Evolutionary conservation across 2,113 vertebrate genomes (phyloP).

Genomic region (Cygnus atratus): DNA sequence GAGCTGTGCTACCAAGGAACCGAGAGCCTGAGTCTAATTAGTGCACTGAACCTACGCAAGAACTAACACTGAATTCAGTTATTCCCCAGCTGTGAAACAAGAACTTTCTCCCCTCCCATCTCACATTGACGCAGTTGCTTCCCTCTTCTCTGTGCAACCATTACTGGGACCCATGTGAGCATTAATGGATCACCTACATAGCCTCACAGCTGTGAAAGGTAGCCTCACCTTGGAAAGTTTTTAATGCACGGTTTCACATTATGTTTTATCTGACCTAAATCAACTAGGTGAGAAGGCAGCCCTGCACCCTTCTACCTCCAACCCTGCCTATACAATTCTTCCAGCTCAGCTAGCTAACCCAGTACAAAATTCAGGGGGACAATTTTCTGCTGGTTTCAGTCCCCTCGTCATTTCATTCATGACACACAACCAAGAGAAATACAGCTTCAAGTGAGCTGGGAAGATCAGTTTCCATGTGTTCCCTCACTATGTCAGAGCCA

Average conservation of each 20-base stretch:
- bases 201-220: background rate
- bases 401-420: background rate
- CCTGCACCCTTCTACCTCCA: background rate
- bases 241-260: background rate
- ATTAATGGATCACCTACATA: background rate
- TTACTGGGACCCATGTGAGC: background rate
- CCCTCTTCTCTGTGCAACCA: background rate
- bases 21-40: fast-evolving
- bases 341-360: background rate
- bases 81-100: background rate
- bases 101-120: background rate
- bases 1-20: background rate
- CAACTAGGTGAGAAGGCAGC: background rate
- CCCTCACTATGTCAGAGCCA: background rate
- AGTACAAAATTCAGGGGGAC: background rate
- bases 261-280: background rate
- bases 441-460: background rate
- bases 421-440: background rate
- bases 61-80: background rate
- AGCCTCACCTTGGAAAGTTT: background rate
- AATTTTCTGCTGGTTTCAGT: background rate
- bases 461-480: background rate
- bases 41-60: background rate
- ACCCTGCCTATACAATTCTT: background rate
- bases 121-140: background rate